Conservation (phyloP, 1,140 invertebrate genomes). For the Zaprionus capensis region DNA sequence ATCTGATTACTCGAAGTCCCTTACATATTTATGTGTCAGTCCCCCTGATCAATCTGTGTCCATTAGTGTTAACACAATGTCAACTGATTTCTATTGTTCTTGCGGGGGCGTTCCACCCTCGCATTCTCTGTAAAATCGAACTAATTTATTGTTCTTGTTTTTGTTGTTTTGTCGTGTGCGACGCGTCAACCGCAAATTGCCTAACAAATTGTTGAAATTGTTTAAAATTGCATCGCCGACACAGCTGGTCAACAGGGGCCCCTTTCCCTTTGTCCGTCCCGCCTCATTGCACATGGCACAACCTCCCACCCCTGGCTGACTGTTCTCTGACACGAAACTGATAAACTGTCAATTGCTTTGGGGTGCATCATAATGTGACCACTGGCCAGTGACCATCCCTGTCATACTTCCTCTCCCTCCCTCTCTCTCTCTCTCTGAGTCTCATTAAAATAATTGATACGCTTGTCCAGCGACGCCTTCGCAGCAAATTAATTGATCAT, state of each 20-base stretch:
- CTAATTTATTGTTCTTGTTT: constrained; percentile 73
- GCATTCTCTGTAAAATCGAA: constrained; percentile 24
- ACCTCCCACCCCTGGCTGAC: background rate
- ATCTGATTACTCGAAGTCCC: constrained; percentile 20
- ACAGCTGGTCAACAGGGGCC: constrained; percentile 22
- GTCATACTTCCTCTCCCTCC: background rate
- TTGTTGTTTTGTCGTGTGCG: constrained; percentile 47
- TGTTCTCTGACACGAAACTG: background rate
- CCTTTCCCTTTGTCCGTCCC: constrained; percentile 51
- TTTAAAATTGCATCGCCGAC: constrained; percentile 69
- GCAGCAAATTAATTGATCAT: constrained; percentile 72
- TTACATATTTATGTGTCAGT: constrained; percentile 8
- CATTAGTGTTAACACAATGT: constrained; percentile 57
- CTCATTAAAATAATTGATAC: constrained; percentile 81
- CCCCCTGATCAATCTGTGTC: background rate
- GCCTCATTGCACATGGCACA: constrained; percentile 66
- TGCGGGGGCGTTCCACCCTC: constrained; percentile 26
- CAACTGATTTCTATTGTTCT: constrained; percentile 42
- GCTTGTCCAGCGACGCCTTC: constrained; percentile 73
- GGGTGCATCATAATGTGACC: constrained; percentile 73
- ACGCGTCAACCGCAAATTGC: constrained; percentile 70
- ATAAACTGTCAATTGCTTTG: constrained; percentile 56
- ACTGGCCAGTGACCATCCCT: constrained; percentile 44
- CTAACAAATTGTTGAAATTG: constrained; percentile 76
- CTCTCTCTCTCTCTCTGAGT: background rate